Percentiles rank a stretch among this genome's conserved stretches.
Evolutionary conservation across 23 tunicate species (phyloP).

Genomic region (Clavelina lepadiformis): DNA sequence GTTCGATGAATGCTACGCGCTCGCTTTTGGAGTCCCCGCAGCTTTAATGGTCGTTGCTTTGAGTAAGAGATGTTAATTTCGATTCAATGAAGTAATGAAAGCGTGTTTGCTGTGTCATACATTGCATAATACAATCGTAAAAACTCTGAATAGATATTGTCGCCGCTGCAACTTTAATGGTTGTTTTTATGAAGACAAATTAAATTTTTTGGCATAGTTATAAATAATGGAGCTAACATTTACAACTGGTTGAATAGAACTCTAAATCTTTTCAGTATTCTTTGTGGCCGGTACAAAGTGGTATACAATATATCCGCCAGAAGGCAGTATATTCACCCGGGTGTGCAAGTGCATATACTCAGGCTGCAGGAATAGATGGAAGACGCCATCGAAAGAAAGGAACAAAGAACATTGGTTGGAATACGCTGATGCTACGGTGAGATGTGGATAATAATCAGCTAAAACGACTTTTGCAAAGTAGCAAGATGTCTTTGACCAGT

Average conservation of each 20-base stretch:
- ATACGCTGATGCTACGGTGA: conserved; percentile 59
- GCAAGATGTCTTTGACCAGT: no score
- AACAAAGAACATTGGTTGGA: conserved; percentile 92
- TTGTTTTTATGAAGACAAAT: no score
- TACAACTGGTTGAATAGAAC: neutral
- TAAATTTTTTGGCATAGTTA: no score
- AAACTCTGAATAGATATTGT: no score
- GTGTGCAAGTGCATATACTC: conserved; percentile 76
- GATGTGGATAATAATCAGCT: no score
- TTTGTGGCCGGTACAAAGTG: conserved; percentile 78
- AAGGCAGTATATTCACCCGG: conserved; percentile 66
- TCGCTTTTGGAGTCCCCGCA: conserved; percentile 96
- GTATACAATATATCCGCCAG: conserved; percentile 86
- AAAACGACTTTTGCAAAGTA: no score
- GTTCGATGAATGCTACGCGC: conserved; percentile 85
- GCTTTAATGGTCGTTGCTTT: conserved; percentile 90
- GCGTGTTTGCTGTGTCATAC: neutral
- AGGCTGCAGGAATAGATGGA: conserved; percentile 78
- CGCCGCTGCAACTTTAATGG: no score
- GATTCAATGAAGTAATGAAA: neutral
- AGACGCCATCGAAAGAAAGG: conserved; percentile 81
- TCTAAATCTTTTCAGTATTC: conserved; percentile 29
- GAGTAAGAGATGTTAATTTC: conserved; percentile 31
- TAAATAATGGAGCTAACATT: neutral
- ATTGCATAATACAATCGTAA: no score